Percentiles rank a stretch among this genome's conserved stretches.
Evolutionary conservation across 2,113 vertebrate genomes (phyloP).

Genomic region (Ceyx margarethae): DNA sequence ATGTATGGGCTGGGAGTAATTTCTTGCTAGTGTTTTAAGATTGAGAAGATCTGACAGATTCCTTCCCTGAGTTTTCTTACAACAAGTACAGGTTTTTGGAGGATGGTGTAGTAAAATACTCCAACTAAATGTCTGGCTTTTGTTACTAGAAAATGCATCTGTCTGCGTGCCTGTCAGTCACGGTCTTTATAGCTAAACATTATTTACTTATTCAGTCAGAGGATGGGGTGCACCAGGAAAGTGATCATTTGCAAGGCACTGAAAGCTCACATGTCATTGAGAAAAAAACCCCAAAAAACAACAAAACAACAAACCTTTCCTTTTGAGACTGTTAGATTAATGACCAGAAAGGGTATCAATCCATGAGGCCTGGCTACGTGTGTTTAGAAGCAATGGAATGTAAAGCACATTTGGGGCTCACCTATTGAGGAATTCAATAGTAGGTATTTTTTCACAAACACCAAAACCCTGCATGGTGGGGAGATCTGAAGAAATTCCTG

Average conservation of each 20-base stretch:
- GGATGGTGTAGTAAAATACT: neutral
- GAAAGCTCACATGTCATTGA: neutral
- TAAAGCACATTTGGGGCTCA: constrained; percentile 5
- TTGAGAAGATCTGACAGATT: neutral
- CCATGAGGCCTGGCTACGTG: neutral
- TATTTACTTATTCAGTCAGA: neutral
- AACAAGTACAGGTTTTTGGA: neutral
- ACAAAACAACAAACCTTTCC: neutral
- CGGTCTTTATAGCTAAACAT: neutral
- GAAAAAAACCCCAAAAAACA: neutral
- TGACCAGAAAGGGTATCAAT: neutral
- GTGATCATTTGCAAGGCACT: neutral
- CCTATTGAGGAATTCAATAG: neutral
- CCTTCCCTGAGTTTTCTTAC: neutral
- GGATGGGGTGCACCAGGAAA: neutral
- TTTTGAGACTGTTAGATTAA: neutral
- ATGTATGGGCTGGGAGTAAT: constrained; percentile 17
- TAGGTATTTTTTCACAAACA: neutral
- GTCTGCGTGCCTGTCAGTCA: neutral
- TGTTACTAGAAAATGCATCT: neutral
- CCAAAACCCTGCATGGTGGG: neutral
- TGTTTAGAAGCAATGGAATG: neutral
- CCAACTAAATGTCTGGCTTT: neutral
- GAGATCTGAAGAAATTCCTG: neutral
- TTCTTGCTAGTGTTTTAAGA: neutral